phyloP scores from a whole-genome alignment of 2,797 vertebrate species.

The Brachyrhaphis roseni region DNA sequence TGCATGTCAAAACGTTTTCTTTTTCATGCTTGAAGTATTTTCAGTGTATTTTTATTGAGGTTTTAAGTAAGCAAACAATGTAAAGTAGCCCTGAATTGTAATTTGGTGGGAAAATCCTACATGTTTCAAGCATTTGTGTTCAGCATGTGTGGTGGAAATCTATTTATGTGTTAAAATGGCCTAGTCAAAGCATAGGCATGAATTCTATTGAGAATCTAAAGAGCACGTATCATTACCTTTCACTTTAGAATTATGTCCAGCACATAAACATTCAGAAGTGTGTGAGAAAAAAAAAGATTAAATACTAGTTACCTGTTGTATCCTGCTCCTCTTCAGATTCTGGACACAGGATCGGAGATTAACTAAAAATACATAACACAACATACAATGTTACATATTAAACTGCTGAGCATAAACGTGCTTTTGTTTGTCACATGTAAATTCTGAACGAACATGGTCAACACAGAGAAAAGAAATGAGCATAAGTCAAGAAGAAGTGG shows the following conservation, averaged over 20 bases:
- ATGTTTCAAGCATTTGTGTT: not conserved
- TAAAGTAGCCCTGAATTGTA: not conserved
- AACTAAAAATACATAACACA: constrained; percentile 62
- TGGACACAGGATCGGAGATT: constrained; percentile 83
- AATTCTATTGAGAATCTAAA: not conserved
- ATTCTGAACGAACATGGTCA: not conserved
- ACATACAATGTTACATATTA: constrained; percentile 5
- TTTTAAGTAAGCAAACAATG: not conserved
- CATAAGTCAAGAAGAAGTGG: not conserved
- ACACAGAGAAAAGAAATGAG: not conserved
- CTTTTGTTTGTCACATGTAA: not conserved
- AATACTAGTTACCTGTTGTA: constrained; percentile 77
- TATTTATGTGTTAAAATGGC: not conserved
- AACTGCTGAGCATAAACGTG: not conserved
- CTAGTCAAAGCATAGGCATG: not conserved
- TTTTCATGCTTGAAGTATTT: not conserved
- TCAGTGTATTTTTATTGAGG: not conserved
- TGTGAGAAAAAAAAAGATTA: not conserved
- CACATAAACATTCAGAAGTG: not conserved
- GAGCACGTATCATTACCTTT: not conserved
- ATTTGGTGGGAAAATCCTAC: not conserved
- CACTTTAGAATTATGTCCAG: not conserved
- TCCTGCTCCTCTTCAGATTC: constrained; percentile 83
- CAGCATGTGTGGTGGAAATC: not conserved
- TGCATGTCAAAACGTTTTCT: not conserved